Evolutionary conservation across 2,888 invertebrate genomes (phyloP).

Genomic region (Trachelus stipa): DNA sequence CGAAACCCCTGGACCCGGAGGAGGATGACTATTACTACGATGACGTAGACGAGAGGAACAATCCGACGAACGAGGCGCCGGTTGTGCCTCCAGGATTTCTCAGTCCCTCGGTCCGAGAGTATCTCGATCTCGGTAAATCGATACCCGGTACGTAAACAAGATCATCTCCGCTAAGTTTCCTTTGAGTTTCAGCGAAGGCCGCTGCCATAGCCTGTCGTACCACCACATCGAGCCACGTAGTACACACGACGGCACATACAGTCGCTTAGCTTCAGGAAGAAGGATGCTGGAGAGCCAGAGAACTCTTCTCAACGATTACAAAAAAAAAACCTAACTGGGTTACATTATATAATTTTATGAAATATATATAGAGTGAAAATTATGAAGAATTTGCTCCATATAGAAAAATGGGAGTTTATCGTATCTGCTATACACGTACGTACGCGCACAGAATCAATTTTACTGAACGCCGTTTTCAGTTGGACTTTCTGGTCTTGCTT

Average conservation of each 20-base stretch:
- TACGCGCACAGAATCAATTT: neutral
- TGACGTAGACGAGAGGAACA: slow-evolving; percentile 68
- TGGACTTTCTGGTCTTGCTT: neutral
- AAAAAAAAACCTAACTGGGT: too few species aligned
- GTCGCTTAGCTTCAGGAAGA: neutral
- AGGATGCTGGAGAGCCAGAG: too few species aligned
- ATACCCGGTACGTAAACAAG: slow-evolving; percentile 80
- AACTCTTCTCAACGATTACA: too few species aligned
- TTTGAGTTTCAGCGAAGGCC: slow-evolving; percentile 21
- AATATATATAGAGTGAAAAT: slow-evolving; percentile 13
- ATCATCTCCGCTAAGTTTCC: slow-evolving; percentile 42
- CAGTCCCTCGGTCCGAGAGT: slow-evolving; percentile 87
- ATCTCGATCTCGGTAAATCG: slow-evolving; percentile 88
- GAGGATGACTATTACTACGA: slow-evolving; percentile 67
- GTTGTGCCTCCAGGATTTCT: slow-evolving; percentile 82
- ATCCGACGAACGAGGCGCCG: slow-evolving; percentile 66
- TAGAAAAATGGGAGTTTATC: too few species aligned
- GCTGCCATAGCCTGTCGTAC: slow-evolving; percentile 7
- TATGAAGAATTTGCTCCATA: too few species aligned
- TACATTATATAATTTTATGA: neutral
- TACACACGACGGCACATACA: slow-evolving; percentile 11
- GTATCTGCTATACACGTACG: neutral
- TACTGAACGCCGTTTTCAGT: neutral
- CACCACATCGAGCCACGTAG: slow-evolving; percentile 1
- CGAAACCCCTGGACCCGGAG: slow-evolving; percentile 65